Evolutionary conservation across 2,113 vertebrate genomes (phyloP), one percentile per base, ranked within the genome.

Genomic region (Carassius auratus): DNA sequence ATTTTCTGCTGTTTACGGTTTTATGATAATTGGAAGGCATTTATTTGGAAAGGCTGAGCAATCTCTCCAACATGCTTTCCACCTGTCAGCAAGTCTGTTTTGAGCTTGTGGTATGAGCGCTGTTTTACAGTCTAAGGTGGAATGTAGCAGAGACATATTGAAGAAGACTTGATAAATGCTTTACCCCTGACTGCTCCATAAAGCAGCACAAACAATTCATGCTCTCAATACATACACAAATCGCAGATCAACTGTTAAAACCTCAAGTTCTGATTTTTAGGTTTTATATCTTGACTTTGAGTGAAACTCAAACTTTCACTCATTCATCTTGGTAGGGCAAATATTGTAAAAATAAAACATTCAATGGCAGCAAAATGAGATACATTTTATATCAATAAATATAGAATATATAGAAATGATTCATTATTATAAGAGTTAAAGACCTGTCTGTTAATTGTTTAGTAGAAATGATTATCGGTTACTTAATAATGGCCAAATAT

Each of bases 121-220:
- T 91, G 90, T 89, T 91, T 97, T 95, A 93, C 96, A 94, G 93
- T 91, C 90, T 87, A 89, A 88, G 91, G 93, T 95, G 96, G 97
- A 97, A 98, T 97, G 96, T 96, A 87, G 93, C 96, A 91, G 94
- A 93, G 92, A 92, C 94, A 92, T 95, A 95, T 92, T 94, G 96
- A 96, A 94, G 93, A 92, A 94, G 93, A 95, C 96, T 91, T 94
- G 97, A 94, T 95, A 95, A 95, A 98, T 98, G 96, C 93, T 96
- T 97, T 86, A 88, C 93, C 90, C 93, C 92, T 98, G 97, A 98
- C 95, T 87, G 84, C 78, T 69, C 89, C 48, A 90, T 91, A 75
- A 94, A 93, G 89, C 90, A 50, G 50, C 64, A 86, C 89, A 85
- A 90, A 87, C 88, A 82, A 52, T 66, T 50, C 66, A 52, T 71